Conservation (phyloP, 2,113 vertebrate species). For the Dasyornis broadbenti region DNA sequence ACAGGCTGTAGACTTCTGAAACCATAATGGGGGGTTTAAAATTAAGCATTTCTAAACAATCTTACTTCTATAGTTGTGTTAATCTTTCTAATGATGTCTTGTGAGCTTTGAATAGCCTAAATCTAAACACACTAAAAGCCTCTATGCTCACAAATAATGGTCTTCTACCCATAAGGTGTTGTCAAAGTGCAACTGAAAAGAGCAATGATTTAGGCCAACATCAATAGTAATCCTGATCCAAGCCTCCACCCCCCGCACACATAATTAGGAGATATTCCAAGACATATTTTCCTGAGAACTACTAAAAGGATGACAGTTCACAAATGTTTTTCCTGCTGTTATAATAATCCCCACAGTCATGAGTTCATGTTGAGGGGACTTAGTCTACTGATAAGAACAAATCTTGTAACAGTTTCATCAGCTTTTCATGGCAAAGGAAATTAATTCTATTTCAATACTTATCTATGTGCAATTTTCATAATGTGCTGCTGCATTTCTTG, state of each 20-base stretch:
- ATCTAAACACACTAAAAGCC: not conserved
- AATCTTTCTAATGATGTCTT: not conserved
- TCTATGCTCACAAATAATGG: not conserved
- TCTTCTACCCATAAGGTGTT: not conserved
- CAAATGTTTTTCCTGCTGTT: slow-evolving; percentile 31
- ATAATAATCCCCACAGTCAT: not conserved
- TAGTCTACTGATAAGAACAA: not conserved
- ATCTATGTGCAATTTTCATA: not conserved
- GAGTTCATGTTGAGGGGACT: not conserved
- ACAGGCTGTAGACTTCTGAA: not conserved
- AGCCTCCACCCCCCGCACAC: not conserved
- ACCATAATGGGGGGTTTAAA: not conserved
- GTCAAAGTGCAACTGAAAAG: slow-evolving; percentile 8
- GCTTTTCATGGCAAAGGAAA: slow-evolving; percentile 1
- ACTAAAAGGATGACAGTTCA: slow-evolving; percentile 13
- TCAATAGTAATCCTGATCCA: slow-evolving; percentile 13
- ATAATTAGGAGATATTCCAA: slow-evolving; percentile 38
- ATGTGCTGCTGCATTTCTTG: not conserved
- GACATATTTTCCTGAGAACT: not conserved
- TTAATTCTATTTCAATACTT: not conserved
- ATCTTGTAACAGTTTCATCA: slow-evolving; percentile 13
- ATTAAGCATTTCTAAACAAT: not conserved
- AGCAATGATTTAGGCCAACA: slow-evolving; percentile 29
- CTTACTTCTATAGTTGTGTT: not conserved
- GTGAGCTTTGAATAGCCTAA: not conserved